Evolutionary conservation across 2,888 invertebrate species (phyloP).

Genomic region (Leptothorax acervorum): DNA sequence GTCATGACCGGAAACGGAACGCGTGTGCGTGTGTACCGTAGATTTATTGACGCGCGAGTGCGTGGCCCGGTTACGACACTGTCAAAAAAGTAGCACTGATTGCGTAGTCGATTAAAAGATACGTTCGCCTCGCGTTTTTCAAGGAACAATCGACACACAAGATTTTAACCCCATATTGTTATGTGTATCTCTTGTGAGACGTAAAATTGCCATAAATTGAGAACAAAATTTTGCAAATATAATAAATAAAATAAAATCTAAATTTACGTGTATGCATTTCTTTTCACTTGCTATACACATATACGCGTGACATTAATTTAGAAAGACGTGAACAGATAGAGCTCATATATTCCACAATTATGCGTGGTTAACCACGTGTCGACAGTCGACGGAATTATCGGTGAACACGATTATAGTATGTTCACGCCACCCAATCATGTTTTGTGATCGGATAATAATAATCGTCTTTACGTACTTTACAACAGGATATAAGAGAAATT

Average conservation of each 20-base stretch:
- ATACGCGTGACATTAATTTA: constrained; percentile 7
- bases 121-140: neutral
- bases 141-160: neutral
- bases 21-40: constrained; percentile 58
- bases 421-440: constrained; percentile 1
- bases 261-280: neutral
- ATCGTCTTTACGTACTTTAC: neutral
- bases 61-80: constrained; percentile 50
- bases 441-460: constrained; percentile 27
- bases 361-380: constrained; percentile 32
- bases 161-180: neutral
- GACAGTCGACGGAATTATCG: constrained; percentile 4
- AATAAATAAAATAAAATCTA: neutral
- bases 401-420: neutral
- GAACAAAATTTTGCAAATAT: neutral
- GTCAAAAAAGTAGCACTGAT: constrained; percentile 48
- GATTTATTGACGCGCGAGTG: constrained; percentile 52
- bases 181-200: neutral
- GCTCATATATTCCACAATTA: neutral
- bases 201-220: neutral
- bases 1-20: constrained; percentile 73
- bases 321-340: neutral
- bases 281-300: neutral
- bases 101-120: constrained; percentile 21
- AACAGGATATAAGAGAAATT: neutral